Evolutionary conservation across 2,888 invertebrate species (phyloP).

Genomic region (Apodemia mormo): DNA sequence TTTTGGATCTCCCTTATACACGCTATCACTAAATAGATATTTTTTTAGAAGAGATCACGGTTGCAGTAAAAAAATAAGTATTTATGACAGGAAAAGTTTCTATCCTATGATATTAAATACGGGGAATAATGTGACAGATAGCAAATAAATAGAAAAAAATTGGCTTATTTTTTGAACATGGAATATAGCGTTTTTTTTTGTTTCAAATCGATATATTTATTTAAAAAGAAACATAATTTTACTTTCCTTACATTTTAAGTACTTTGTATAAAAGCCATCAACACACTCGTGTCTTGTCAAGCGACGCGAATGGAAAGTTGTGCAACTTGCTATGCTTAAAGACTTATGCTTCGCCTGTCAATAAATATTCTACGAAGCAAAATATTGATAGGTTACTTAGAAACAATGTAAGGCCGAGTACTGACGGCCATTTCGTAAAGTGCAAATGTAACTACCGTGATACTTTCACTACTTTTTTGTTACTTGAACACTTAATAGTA

Average conservation of each 20-base stretch:
- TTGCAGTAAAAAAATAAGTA: too few relatives aligned
- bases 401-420: conserved; percentile 7
- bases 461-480: not conserved
- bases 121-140: too few relatives aligned
- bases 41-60: too few relatives aligned
- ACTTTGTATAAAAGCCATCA: conserved; percentile 1
- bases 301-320: not conserved
- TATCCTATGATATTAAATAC: too few relatives aligned
- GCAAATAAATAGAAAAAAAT: too few relatives aligned
- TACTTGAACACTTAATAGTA: not conserved
- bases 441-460: not conserved
- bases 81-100: too few relatives aligned
- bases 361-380: conserved; percentile 13
- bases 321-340: conserved; percentile 2
- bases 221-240: not conserved
- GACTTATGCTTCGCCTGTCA: conserved; percentile 8
- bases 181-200: too few relatives aligned
- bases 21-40: too few relatives aligned
- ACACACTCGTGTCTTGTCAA: not conserved
- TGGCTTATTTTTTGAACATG: too few relatives aligned
- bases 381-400: conserved; percentile 17
- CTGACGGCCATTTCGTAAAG: not conserved
- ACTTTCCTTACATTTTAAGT: conserved; percentile 7
- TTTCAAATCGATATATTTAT: too few relatives aligned
- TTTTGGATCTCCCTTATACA: too few relatives aligned